Percentiles rank a stretch among this genome's conserved stretches.
phyloP scores from a whole-genome alignment of 2,888 invertebrate species.

The Pandemis cinnamomeana region DNA sequence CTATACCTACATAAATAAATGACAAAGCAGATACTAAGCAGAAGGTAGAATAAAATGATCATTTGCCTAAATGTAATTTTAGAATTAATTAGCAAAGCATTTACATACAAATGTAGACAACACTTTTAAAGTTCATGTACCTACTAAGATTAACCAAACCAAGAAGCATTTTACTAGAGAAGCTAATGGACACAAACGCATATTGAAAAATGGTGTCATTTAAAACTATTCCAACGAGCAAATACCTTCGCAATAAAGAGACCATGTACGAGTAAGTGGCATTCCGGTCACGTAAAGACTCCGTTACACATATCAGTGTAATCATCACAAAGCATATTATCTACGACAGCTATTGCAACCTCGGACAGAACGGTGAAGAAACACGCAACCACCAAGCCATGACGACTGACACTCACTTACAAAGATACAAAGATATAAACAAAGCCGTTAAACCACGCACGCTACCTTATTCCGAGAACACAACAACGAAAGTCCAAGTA shows the following conservation, averaged over 20 bases:
- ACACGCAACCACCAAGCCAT: constrained; percentile 66
- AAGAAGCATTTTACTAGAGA: constrained; percentile 13
- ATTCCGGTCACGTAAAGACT: constrained; percentile 63
- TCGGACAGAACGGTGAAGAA: constrained; percentile 68
- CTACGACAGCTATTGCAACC: constrained; percentile 78
- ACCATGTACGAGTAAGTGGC: constrained; percentile 46
- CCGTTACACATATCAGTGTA: constrained; percentile 75
- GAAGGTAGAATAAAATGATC: no score
- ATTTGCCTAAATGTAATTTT: no score
- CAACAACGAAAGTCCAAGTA: constrained; percentile 1
- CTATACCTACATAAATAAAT: no score
- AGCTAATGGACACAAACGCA: constrained; percentile 4
- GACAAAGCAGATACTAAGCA: no score
- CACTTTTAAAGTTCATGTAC: constrained; percentile 18
- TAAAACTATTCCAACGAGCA: constrained; percentile 48
- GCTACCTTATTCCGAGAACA: not conserved
- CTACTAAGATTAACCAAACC: not conserved
- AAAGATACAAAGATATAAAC: constrained; percentile 51
- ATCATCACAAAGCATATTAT: constrained; percentile 65
- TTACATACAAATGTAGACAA: not conserved
- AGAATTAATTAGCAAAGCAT: no score
- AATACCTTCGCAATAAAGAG: constrained; percentile 46
- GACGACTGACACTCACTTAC: constrained; percentile 70
- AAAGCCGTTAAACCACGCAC: constrained; percentile 9
- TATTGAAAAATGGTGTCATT: constrained; percentile 38